phyloP scores from a whole-genome alignment of 2,888 invertebrate species.

The Agrenia bidenticulata region DNA sequence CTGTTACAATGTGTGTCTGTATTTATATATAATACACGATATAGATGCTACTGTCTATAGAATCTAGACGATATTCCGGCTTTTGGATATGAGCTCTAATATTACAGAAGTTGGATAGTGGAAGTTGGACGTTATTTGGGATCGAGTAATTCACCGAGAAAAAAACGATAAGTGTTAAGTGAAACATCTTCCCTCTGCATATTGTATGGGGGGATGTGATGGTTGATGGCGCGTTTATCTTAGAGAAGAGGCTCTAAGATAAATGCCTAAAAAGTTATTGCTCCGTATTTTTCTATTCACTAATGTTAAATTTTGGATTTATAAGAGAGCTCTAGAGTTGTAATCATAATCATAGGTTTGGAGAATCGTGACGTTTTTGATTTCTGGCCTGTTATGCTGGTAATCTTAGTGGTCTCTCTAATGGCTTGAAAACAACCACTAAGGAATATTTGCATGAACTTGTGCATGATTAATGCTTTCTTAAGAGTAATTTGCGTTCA shows the following conservation, averaged over 20 bases:
- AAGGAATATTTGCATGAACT: conserved; percentile 47
- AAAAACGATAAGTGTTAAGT: conserved; percentile 1
- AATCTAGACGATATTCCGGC: too few species aligned
- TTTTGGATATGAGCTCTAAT: too few species aligned
- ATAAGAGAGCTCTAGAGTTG: background rate
- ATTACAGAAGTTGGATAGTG: too few species aligned
- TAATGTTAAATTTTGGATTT: background rate
- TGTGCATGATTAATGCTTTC: conserved; percentile 52
- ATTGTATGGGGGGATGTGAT: background rate
- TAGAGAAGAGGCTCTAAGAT: background rate
- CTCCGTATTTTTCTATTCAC: conserved; percentile 7
- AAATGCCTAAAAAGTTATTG: conserved; percentile 10
- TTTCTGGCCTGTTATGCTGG: conserved; percentile 52
- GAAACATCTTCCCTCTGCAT: conserved; percentile 5
- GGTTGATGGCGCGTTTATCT: background rate
- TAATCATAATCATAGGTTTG: conserved; percentile 41
- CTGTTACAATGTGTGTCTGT: too few species aligned
- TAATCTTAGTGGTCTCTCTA: conserved; percentile 40
- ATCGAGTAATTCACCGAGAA: background rate
- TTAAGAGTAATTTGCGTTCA: conserved; percentile 50
- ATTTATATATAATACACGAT: too few species aligned
- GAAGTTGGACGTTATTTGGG: background rate
- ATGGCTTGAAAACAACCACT: conserved; percentile 30
- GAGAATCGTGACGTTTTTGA: conserved; percentile 51
- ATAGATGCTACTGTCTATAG: too few species aligned